Evolutionary conservation across 2,888 invertebrate species (phyloP), one percentile per base, ranked within the genome.

Genomic region (Troides helena): DNA sequence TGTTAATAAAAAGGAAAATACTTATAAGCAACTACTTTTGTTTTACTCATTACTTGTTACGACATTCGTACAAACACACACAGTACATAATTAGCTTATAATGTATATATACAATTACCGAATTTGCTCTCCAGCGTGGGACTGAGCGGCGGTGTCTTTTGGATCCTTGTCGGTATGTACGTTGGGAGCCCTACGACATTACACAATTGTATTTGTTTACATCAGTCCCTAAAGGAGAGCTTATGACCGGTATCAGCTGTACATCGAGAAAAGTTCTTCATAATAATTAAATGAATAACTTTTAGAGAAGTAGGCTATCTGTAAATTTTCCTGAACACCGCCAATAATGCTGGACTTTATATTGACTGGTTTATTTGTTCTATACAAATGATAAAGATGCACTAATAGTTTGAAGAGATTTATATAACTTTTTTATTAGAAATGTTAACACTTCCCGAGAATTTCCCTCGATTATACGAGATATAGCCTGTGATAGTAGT

Each of bases 101-200:
- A 39, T 39, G 39, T 23, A 53, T 59, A 53, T 60, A 67, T 57
- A 60, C 8, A 36, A n/a, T 89, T 92, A 92, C 92, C 92, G 80
- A 91, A 87, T 88, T 87, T 88, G 77, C 74, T 86, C 73, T 90
- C 90, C 79, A 86, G 77, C 39, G 88, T 81, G 5, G 92, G 88
- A 76, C 87, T 88, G 76, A 83, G 81, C 23, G 88, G 89, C 72
- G 79, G 79, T 43, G 87, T 80, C 77, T 87, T 90, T 80, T 86
- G 87, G 74, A 92, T 92, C 76, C 91, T 81, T 67, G 92, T 92
- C 59, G 92, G 92, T 71, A 92, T 87, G 86, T 92, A 92, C 66
- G 82, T 77, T 6, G 88, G 86, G 76, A 89, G 73, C 73, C 89
- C 89, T 88, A 80, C 39, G 78, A 81, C 72, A 80, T 74, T 59